Conservation (phyloP, 2,113 vertebrate species). For the Benitochromis conjunctus region DNA sequence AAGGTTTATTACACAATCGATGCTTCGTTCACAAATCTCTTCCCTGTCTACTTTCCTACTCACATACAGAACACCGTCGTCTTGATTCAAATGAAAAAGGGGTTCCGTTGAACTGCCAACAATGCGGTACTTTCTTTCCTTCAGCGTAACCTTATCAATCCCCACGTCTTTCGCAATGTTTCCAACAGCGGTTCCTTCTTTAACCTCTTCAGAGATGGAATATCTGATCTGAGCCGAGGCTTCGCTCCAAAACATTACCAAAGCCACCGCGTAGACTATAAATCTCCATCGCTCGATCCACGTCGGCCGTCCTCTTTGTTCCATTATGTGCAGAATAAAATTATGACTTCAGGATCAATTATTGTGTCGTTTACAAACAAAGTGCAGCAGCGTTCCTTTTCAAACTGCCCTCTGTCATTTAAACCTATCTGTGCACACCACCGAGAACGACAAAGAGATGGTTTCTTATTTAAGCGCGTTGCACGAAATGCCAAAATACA, state of each 20-base stretch:
- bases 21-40: constrained; percentile 48
- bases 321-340: not conserved
- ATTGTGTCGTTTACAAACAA: not conserved
- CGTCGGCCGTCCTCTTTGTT: constrained; percentile 5
- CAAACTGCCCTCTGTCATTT: not conserved
- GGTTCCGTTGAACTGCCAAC: constrained; percentile 40
- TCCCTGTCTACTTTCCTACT: constrained; percentile 54
- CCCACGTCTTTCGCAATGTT: constrained; percentile 64
- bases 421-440: not conserved
- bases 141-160: constrained; percentile 35
- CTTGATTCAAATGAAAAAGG: constrained; percentile 46
- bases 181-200: constrained; percentile 56
- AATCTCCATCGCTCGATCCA: constrained; percentile 1
- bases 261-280: not conserved
- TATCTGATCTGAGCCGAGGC: constrained; percentile 62
- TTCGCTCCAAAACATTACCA: constrained; percentile 8
- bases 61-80: constrained; percentile 57
- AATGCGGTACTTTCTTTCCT: constrained; percentile 53
- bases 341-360: not conserved
- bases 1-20: constrained; percentile 56
- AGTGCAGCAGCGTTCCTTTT: not conserved
- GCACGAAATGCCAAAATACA: not conserved
- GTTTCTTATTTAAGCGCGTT: not conserved
- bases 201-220: constrained; percentile 55
- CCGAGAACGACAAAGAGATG: not conserved